A percentile compares a stretch with the other conserved stretches of the same genome.
These are phyloP conservation scores for Micrasema longulum DNA, from an alignment of 1,140 invertebrate genomes.

Conservation along the genomic window DNA sequence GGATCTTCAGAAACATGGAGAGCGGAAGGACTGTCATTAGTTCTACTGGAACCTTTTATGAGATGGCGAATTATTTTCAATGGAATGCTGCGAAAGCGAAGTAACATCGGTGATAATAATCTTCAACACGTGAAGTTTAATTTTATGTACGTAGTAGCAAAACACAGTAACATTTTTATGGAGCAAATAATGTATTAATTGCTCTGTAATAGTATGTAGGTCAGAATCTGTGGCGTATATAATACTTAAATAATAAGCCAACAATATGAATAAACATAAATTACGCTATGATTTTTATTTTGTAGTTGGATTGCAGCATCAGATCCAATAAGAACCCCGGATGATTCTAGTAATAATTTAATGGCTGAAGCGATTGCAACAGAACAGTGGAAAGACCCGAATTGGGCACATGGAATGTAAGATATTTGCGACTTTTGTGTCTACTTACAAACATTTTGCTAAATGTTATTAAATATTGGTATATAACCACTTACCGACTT, in stretches of 20 bases:
- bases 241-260: conserved; percentile 4
- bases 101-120: conserved; percentile 57
- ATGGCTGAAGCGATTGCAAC: conserved; percentile 68
- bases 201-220: neutral
- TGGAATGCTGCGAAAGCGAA: conserved; percentile 70
- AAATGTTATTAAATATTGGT: too few species aligned
- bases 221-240: neutral
- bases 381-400: conserved; percentile 66
- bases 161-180: too few species aligned
- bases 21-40: conserved; percentile 70
- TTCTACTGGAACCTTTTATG: conserved; percentile 67
- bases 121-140: conserved; percentile 65
- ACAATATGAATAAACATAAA: too few species aligned
- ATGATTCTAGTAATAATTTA: conserved; percentile 65
- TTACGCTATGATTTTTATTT: too few species aligned
- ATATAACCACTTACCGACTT: too few species aligned
- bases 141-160: conserved; percentile 54
- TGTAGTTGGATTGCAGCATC: conserved; percentile 71
- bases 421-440: too few species aligned
- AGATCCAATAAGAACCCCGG: conserved; percentile 63
- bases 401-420: conserved; percentile 62
- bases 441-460: too few species aligned
- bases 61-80: conserved; percentile 72
- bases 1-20: conserved; percentile 62
- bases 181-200: neutral